These are phyloP conservation scores for Mycetomoellerius zeteki DNA, from an alignment of 1,140 invertebrate species.

Conservation along the genomic window DNA sequence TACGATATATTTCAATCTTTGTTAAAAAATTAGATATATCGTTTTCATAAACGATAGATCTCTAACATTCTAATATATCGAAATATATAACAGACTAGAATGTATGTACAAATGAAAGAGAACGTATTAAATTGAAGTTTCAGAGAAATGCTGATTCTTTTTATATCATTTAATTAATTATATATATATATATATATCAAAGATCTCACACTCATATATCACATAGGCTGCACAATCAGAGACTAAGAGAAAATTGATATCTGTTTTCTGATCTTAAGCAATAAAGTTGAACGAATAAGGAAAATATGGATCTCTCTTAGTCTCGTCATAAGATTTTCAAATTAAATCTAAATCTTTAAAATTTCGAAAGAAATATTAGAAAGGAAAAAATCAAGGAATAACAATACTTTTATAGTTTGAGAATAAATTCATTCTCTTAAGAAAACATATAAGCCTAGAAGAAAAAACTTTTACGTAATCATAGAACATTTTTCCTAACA, in stretches of 20 bases:
- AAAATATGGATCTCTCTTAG: not conserved
- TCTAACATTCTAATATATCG: not conserved
- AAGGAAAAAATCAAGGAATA: not conserved
- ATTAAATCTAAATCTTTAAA: not conserved
- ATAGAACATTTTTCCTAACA: not conserved
- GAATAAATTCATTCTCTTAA: not conserved
- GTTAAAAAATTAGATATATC: not conserved
- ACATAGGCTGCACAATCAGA: not conserved
- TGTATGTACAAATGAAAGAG: not conserved
- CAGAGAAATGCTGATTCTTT: not conserved
- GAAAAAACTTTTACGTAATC: not conserved
- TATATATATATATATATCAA: not conserved
- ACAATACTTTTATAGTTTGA: not conserved
- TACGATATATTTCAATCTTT: not conserved
- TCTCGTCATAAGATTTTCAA: not conserved
- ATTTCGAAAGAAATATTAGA: not conserved
- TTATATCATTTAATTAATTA: not conserved
- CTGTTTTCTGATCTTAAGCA: not conserved
- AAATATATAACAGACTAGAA: slow-evolving; percentile 7
- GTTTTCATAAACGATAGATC: not conserved
- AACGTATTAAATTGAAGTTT: slow-evolving; percentile 1
- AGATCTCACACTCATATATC: not conserved
- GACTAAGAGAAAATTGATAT: not conserved
- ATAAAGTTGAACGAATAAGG: not conserved
- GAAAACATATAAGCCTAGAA: not conserved